Conservation (phyloP, 1,140 invertebrate species). For the Eciton burchellii region DNA sequence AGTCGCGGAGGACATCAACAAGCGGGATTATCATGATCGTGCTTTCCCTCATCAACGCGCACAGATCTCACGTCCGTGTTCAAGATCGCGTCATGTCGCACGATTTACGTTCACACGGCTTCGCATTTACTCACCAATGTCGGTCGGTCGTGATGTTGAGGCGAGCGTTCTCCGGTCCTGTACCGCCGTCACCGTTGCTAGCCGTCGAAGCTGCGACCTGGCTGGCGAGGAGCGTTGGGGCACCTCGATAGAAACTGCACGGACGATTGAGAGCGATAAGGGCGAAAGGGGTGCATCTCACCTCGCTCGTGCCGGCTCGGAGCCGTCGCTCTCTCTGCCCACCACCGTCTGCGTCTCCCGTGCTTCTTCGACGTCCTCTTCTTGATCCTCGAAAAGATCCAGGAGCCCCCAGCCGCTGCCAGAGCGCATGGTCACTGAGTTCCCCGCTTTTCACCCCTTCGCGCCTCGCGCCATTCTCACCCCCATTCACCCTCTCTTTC, state of each 20-base stretch:
- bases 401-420: constrained; percentile 60
- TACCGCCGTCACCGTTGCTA: constrained; percentile 54
- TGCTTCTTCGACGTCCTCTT: constrained; percentile 81
- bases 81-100: neutral
- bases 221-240: constrained; percentile 70
- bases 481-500: neutral
- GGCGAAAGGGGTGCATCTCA: constrained; percentile 80
- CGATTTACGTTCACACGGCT: neutral
- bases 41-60: no score
- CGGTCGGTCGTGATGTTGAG: constrained; percentile 28
- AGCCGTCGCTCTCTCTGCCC: constrained; percentile 78
- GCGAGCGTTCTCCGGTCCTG: constrained; percentile 60
- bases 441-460: constrained; percentile 37
- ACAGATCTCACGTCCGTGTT: neutral
- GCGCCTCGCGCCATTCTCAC: neutral
- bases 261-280: constrained; percentile 78
- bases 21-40: neutral
- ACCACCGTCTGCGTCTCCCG: constrained; percentile 79
- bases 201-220: constrained; percentile 40
- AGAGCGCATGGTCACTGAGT: constrained; percentile 77
- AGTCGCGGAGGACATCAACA: neutral
- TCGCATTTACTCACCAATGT: constrained; percentile 30
- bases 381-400: constrained; percentile 79
- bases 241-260: constrained; percentile 78
- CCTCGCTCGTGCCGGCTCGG: constrained; percentile 77